Conservation (phyloP, 2,113 vertebrate species). For the Petaurus breviceps region DNA sequence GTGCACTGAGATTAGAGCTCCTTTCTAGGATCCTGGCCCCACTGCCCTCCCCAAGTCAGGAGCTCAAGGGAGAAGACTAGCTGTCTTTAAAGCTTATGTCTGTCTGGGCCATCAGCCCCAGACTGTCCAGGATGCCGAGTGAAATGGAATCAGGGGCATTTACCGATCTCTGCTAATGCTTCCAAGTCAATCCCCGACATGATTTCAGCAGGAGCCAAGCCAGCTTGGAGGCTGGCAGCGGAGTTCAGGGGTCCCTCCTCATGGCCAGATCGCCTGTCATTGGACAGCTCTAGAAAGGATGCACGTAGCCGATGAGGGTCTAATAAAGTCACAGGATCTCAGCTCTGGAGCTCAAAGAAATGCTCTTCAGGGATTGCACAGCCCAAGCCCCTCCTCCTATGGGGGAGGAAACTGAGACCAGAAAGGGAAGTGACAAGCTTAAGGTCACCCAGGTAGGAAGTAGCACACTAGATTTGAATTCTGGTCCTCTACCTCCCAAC, state of each 20-base stretch:
- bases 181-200: conserved; percentile 82
- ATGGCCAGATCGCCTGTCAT: not conserved
- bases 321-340: not conserved
- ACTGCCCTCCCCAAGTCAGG: not conserved
- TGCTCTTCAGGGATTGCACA: not conserved
- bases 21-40: not conserved
- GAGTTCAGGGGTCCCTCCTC: not conserved
- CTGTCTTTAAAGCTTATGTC: not conserved
- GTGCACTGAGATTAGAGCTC: too few species aligned
- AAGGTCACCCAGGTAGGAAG: too few species aligned
- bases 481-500: too few species aligned
- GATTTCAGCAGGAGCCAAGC: not conserved
- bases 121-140: not conserved
- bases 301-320: not conserved
- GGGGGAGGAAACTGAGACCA: not conserved
- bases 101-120: not conserved
- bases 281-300: not conserved
- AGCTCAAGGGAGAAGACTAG: not conserved
- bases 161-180: conserved; percentile 87
- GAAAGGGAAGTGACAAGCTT: too few species aligned
- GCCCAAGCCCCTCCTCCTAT: not conserved
- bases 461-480: too few species aligned
- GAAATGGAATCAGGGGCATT: conserved; percentile 17
- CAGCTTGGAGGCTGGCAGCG: not conserved
- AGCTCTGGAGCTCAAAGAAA: not conserved